Base-by-base conservation (phyloP, 2,113 vertebrate genomes). In the Neolamprologus hecqui region DNA sequence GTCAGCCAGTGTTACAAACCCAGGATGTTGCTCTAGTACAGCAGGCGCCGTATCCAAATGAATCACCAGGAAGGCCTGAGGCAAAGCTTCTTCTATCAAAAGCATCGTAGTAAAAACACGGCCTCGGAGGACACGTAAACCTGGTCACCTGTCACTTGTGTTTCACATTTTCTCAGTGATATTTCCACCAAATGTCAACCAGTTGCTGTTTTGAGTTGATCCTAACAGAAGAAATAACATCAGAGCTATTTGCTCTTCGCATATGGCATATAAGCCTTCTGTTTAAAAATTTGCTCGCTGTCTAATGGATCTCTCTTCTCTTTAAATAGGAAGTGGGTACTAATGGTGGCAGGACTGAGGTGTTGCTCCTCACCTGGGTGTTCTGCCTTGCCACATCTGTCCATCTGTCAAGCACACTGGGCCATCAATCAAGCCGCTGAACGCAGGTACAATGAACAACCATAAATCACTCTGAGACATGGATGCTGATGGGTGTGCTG, bases 381-480 rank as follows among this genome's bases (percentile, higher is more conserved):
- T 89, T 90, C 89, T 45, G 60, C 91, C 77, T 28, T 68, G 89
- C 53, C 89, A 85, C 92, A 91, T 92, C 92, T 90, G 91, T 92
- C 88, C 90, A 88, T 86, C 89, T 94, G 93, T 94, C 93, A 93
- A 26, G 5, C 79, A 14, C 33, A 42, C 51, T 51, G 84, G 58
- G 57, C 85, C 93, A 94, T 95, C 94, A 90, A 93, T 96, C 94
- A 95, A 40, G 35, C 47, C 5, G 73, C 85, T 77, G 89, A 91
- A 63, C 11, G 89, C 91, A 79, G 89, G 84, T 23, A 19, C 88
- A 33, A 70, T 47, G 90, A 91, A 60, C 92, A 55, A 13, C 84
- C 92, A 94, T 95, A 94, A 95, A 94, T 96, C 94, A 95, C 91
- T 85, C 84, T 5, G 68, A 83, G 92, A 89, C 92, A 28, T 23